These are phyloP conservation scores for Bathynomus jamesi DNA, from an alignment of 1,140 invertebrate genomes.

Conservation along the genomic window DNA sequence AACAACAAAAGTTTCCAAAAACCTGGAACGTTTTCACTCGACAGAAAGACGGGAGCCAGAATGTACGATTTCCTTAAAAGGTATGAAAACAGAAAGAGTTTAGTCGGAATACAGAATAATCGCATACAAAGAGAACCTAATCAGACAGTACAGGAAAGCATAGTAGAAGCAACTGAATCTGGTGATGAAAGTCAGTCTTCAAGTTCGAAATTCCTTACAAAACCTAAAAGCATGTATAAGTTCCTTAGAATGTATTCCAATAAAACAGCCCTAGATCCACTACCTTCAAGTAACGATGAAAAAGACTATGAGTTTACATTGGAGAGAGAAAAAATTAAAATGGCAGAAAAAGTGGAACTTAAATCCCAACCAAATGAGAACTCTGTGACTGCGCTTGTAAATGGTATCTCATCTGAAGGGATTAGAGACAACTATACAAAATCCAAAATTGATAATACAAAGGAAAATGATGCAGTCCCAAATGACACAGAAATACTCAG, in stretches of 20 bases:
- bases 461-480: too few relatives aligned
- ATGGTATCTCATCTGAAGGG: too few relatives aligned
- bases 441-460: too few relatives aligned
- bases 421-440: too few relatives aligned
- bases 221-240: not conserved
- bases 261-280: not conserved
- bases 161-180: not conserved
- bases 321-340: too few relatives aligned
- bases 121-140: not conserved
- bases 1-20: too few relatives aligned
- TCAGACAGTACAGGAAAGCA: not conserved
- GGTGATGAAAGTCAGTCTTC: not conserved
- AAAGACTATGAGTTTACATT: too few relatives aligned
- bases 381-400: too few relatives aligned
- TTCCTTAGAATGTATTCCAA: not conserved
- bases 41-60: not conserved
- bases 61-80: not conserved
- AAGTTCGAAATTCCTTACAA: not conserved
- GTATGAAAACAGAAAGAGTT: not conserved
- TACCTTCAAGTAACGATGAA: not conserved
- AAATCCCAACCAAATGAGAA: too few relatives aligned
- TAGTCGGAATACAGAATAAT: not conserved
- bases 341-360: too few relatives aligned
- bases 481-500: too few relatives aligned
- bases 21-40: not conserved